Conservation (phyloP, 1,140 invertebrate species). For the Mamestra configurata region DNA sequence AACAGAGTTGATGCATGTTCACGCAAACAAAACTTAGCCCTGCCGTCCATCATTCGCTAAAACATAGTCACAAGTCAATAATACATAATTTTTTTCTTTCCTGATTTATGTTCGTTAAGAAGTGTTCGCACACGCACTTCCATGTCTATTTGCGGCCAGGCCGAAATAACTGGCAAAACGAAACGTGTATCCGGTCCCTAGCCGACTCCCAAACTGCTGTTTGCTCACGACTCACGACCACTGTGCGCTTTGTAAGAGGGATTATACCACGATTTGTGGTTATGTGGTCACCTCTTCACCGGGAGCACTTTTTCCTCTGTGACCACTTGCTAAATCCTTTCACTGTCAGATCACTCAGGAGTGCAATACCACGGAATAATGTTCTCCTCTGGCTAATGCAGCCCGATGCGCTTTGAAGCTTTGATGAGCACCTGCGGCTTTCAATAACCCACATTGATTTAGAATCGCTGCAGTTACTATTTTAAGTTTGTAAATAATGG, state of each 20-base stretch:
- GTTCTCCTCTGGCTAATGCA: conserved; percentile 58
- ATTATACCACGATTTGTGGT: conserved; percentile 77
- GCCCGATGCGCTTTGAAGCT: conserved; percentile 55
- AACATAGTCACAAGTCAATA: conserved; percentile 59
- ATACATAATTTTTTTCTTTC: conserved; percentile 66
- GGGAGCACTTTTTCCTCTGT: conserved; percentile 64
- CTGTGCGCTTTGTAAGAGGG: conserved; percentile 68
- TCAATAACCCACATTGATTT: conserved; percentile 57
- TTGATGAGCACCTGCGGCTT: conserved; percentile 58
- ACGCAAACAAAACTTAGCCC: conserved; percentile 54
- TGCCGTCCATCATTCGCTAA: conserved; percentile 58
- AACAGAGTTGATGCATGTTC: neutral
- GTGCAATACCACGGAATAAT: conserved; percentile 54
- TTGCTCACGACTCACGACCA: conserved; percentile 62
- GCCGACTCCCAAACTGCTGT: conserved; percentile 59
- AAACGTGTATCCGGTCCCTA: conserved; percentile 71
- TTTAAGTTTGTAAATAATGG: conserved; percentile 44
- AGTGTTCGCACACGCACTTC: conserved; percentile 65
- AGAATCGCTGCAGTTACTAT: conserved; percentile 44
- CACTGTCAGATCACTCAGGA: conserved; percentile 60
- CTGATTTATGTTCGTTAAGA: conserved; percentile 68
- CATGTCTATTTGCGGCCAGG: conserved; percentile 74
- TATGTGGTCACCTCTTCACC: conserved; percentile 69
- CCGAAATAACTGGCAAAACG: conserved; percentile 75
- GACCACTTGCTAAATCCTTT: conserved; percentile 73